phyloP scores from a whole-genome alignment of 92 coral and sea anemone genomes.

The Epizoanthus rinbou region DNA sequence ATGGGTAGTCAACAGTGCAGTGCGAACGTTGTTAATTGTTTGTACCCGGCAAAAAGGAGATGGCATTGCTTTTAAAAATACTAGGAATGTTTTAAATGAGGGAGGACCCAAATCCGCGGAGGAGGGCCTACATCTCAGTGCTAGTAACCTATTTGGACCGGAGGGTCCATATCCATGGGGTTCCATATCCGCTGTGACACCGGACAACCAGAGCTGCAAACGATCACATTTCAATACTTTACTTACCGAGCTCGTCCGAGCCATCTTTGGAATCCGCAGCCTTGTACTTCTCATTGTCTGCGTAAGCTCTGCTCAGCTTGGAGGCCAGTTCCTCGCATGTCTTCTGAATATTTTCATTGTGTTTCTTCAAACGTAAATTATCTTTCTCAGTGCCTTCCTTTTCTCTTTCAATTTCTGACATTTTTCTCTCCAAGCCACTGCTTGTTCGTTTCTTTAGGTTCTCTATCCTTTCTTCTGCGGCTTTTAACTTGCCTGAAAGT shows the following conservation, averaged over 20 bases:
- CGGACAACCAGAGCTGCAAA: too few species aligned
- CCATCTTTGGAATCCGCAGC: not conserved
- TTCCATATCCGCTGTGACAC: too few species aligned
- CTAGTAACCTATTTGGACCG: too few species aligned
- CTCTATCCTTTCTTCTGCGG: slow-evolving; percentile 44
- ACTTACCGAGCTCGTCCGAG: slow-evolving; percentile 43
- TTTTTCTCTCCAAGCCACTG: slow-evolving; percentile 55
- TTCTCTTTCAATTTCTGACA: slow-evolving; percentile 51
- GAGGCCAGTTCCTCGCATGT: slow-evolving; percentile 85
- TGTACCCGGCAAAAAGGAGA: too few species aligned
- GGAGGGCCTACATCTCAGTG: too few species aligned
- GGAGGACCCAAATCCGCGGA: too few species aligned
- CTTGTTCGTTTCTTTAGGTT: slow-evolving; percentile 17
- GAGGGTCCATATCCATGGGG: too few species aligned
- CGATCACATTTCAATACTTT: too few species aligned
- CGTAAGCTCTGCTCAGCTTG: slow-evolving; percentile 73
- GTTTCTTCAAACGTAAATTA: slow-evolving; percentile 57
- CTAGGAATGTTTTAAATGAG: too few species aligned
- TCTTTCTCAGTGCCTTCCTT: slow-evolving; percentile 62
- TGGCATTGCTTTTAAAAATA: too few species aligned
- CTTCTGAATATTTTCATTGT: slow-evolving; percentile 71
- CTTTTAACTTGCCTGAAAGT: slow-evolving; percentile 35
- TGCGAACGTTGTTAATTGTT: too few species aligned
- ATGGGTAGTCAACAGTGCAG: too few species aligned
- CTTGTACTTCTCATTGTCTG: slow-evolving; percentile 65